Evolutionary conservation across 2,797 vertebrate genomes (phyloP), one percentile per base, ranked within the genome.

Genomic region (Pelobates cultripes): DNA sequence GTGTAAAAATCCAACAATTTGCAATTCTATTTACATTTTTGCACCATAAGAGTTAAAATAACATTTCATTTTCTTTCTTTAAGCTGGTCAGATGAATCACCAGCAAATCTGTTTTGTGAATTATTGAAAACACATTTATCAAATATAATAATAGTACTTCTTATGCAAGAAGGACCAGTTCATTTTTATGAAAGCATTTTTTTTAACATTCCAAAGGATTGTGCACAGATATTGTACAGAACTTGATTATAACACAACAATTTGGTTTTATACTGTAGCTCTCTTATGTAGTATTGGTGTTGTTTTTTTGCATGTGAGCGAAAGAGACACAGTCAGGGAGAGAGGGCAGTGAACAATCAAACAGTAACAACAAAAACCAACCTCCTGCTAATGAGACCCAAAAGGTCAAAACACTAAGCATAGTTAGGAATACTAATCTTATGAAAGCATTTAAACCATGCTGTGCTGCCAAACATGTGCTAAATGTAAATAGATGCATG

Each of bases 121-220:
- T 73, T 67, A 64, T 73, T 80, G 43, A 73, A 80, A 73, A 80
- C 63, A 73, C 28, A 80, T 73, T 80, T 80, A 7, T 3, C 2
- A 17, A 70, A 71, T 28, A 40, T 57, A 51, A 51, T 51, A 51
- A 10, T 10, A 51, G 47, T 44, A 66, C 57, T 55, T n/a, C 17
- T 53, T 28, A 6, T 45, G 41, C 45, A 68, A n/a, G 63, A 43
- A 69, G 8, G 5, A 14, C 55, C 28, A 40, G 73, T 28, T 8
- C 4, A 63, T 43, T 63, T 63, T 51, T 14, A 64, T 3, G 10
- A 51, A 41, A 57, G 13, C 55, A 57, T 12, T 28, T 28, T 28
- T 51, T 51, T 51, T 51, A 51, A 10, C 5, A 10, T 57, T 57
- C 55, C 55, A 57, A 57, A 57, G 55, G 13, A 5, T 51, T 51